Base-by-base conservation (phyloP, 2,888 invertebrate genomes). In the Trisateles emortualis region DNA sequence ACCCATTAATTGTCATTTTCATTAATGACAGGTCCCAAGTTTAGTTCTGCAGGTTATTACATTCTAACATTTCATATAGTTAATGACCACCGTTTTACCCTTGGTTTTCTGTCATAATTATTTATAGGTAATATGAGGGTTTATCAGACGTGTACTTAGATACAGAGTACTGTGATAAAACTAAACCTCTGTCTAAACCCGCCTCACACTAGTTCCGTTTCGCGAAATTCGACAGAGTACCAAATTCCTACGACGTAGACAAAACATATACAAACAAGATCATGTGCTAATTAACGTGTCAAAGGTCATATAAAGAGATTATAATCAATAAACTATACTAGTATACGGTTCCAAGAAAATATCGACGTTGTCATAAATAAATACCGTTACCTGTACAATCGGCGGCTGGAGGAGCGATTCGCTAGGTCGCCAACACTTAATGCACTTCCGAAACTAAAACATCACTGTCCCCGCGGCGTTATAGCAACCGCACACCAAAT, bases 321-420 rank as follows among this genome's bases (percentile, higher is more conserved):
- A 60, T 47, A 72, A 76, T 78, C 62, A 69, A 72, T 75, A 68
- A 70, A 72, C 53, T 58, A 64, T 71, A 76, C 68, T 75, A 74
- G 68, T 69, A 64, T 67, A 71, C 58, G 76, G 71, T 71, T 64
- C 52, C 40, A 72, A 52, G 64, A 75, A 77, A 78, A 70, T 78
- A 83, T 82, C 84, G 79, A 90, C 90, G 90, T 90, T 81, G 87
- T 86, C 90, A 88, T 85, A 87, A 86, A 85, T 83, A 87, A 84
- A 88, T 92, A 90, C 92, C 92, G 92, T 92, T 92, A 92, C 91
- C 92, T 92, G 85, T 79, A 77, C 76, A 79, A 79, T 82, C 71
- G 74, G 81, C 74, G 78, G 73, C 74, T 67, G 75, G 74, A 70
- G 68, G 66, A 74, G 73, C 71, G 76, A 62, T 74, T 71, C 67